Conservation (phyloP, 2,888 invertebrate genomes). For the Acheta domesticus region DNA sequence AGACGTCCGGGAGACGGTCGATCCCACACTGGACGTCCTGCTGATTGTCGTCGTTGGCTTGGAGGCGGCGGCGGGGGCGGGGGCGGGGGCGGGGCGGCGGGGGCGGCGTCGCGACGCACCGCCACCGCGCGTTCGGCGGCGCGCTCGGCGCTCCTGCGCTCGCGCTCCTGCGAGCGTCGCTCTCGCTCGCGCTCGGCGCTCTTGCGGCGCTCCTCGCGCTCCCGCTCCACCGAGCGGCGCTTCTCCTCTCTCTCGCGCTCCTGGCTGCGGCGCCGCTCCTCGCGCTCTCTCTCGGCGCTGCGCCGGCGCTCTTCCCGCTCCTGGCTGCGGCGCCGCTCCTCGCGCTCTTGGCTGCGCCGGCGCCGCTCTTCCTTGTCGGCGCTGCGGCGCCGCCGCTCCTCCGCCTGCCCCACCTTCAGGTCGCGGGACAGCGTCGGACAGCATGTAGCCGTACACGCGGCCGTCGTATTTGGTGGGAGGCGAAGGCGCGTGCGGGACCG, state of each 20-base stretch:
- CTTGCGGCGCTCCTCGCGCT: not conserved
- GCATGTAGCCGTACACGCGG: conserved; percentile 53
- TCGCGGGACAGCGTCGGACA: conserved; percentile 58
- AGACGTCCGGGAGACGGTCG: not conserved
- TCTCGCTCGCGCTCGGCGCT: not conserved
- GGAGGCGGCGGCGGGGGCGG: not conserved
- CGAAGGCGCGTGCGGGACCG: not conserved
- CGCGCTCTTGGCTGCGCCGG: conserved; percentile 21
- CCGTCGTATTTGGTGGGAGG: not conserved
- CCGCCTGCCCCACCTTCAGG: conserved; percentile 50
- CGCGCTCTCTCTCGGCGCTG: not conserved
- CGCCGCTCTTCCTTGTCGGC: not conserved
- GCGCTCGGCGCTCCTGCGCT: not conserved
- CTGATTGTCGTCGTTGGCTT: not conserved
- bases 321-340: not conserved
- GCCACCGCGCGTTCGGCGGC: not conserved
- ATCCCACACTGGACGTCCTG: conserved; percentile 18
- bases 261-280: not conserved
- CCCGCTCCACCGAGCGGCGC: not conserved
- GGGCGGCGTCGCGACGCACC: not conserved
- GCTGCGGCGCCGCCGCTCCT: not conserved
- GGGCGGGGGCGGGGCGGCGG: not conserved
- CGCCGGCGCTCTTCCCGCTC: not conserved
- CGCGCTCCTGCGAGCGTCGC: not conserved
- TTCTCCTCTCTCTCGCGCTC: not conserved